Percentiles rank a stretch among this genome's conserved stretches.
Evolutionary conservation across 1,140 invertebrate genomes (phyloP).

Genomic region (Brachystomella parvula): DNA sequence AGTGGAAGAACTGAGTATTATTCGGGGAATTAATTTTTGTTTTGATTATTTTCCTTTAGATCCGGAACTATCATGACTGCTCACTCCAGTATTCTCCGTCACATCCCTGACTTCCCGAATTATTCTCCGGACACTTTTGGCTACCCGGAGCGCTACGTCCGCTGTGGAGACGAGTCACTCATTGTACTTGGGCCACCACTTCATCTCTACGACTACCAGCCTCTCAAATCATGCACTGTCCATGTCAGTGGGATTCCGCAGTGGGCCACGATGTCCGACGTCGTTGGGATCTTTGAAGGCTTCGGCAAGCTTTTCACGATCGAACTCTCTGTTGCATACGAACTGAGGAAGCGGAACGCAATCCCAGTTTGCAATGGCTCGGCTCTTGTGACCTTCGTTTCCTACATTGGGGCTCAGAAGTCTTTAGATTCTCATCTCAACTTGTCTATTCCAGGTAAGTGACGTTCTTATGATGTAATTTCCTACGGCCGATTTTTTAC

Average conservation of each 20-base stretch:
- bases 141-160: conserved; percentile 27
- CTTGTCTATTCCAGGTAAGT: conserved; percentile 26
- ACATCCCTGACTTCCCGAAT: conserved; percentile 33
- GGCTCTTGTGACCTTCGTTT: conserved; percentile 27
- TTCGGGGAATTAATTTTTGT: no score
- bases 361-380: conserved; percentile 25
- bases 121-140: conserved; percentile 27
- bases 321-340: conserved; percentile 25
- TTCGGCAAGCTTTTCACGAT: conserved; percentile 34
- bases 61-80: conserved; percentile 11
- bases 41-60: no score
- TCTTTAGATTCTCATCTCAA: conserved; percentile 25
- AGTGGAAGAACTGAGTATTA: no score
- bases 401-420: conserved; percentile 30
- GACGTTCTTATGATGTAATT: no score
- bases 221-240: conserved; percentile 25
- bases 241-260: conserved; percentile 31
- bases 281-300: conserved; percentile 23
- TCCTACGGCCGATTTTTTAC: no score
- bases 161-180: conserved; percentile 14
- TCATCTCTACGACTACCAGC: conserved; percentile 23
- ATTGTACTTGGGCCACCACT: conserved; percentile 22
- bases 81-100: conserved; percentile 16
- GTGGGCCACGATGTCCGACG: conserved; percentile 30
- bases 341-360: not conserved